Base-by-base conservation (phyloP, 1,140 invertebrate species). In the Drosophila biarmipes region DNA sequence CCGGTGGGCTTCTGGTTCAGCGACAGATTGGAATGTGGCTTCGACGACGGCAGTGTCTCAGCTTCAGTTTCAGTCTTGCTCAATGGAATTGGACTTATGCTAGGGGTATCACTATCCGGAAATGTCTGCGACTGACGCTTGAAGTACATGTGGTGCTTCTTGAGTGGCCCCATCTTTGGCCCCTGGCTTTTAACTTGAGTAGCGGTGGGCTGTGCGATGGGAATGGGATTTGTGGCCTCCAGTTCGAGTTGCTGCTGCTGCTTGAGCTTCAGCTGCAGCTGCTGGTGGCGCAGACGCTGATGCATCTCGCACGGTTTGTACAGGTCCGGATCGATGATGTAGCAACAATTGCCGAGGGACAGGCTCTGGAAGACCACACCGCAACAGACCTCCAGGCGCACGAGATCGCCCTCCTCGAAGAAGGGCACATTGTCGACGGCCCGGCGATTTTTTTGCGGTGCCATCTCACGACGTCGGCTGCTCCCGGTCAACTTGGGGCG, bases 81-180 rank as follows among this genome's bases (percentile, higher is more conserved):
- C 73, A 87, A 73, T 78, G 87, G 78, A 87, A 84, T 90, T 68
- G 78, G 71, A 80, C 76, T 91, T 79, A 82, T 73, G 55, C 75
- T 72, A 85, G 80, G 81, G 52, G 86, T 74, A 63, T 91, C 90
- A 53, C 75, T 84, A 49, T 90, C 80, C 14, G 90, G 90, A 80
- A 91, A 91, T 49, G 78, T 75, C 40, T 91, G 90, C 38, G 90
- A 91, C 76, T 92, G 91, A 61, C 91, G 73, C 73, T 91, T 92
- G 42, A 81, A 91, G 55, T 79, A 92, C 57, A 92, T 75, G 74
- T 91, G 91, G 75, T 92, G 91, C 53, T 92, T 92, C 59, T 92
- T 92, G 10, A 92, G 56, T 4, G 79, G 91, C n/a, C 59, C 61
- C 27, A 57, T 24, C 45, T 84, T 91, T 34, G 62, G 79, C 12